Evolutionary conservation across 2,888 invertebrate species (phyloP).

Genomic region (Podotricha telesiphe): DNA sequence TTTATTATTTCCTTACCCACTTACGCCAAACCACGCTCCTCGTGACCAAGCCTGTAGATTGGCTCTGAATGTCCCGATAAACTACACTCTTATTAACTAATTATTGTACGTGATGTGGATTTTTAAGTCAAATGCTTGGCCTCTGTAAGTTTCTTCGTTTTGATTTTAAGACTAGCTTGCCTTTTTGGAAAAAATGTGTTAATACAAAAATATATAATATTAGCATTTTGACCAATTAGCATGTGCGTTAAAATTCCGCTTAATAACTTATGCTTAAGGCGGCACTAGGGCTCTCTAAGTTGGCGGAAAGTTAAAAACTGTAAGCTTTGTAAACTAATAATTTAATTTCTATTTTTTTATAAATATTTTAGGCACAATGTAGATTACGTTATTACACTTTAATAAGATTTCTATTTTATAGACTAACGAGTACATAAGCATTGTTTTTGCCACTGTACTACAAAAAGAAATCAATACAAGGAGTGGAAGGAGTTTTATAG

Average conservation of each 20-base stretch:
- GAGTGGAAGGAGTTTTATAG: background rate
- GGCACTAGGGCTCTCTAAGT: too few relatives aligned
- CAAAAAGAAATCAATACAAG: conserved; percentile 5
- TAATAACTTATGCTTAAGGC: too few relatives aligned
- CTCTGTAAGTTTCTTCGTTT: conserved; percentile 19
- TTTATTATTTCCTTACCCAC: conserved; percentile 28
- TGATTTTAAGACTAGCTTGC: background rate
- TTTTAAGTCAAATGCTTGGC: conserved; percentile 39
- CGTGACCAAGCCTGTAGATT: conserved; percentile 49
- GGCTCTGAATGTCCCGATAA: conserved; percentile 63
- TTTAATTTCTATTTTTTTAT: too few relatives aligned
- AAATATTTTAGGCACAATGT: too few relatives aligned
- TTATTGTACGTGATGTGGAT: conserved; percentile 47
- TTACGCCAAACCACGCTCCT: conserved; percentile 53
- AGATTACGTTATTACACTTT: too few relatives aligned
- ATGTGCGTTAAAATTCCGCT: too few relatives aligned
- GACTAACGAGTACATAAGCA: too few relatives aligned
- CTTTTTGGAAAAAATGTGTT: background rate
- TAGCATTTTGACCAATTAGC: too few relatives aligned
- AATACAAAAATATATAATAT: too few relatives aligned
- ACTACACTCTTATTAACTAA: conserved; percentile 61
- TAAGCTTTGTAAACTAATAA: too few relatives aligned
- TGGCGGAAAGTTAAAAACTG: too few relatives aligned
- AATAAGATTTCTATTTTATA: too few relatives aligned
- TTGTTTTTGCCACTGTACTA: background rate